phyloP scores from a whole-genome alignment of 2,888 invertebrate species.

The Hydropsyche betteni region DNA sequence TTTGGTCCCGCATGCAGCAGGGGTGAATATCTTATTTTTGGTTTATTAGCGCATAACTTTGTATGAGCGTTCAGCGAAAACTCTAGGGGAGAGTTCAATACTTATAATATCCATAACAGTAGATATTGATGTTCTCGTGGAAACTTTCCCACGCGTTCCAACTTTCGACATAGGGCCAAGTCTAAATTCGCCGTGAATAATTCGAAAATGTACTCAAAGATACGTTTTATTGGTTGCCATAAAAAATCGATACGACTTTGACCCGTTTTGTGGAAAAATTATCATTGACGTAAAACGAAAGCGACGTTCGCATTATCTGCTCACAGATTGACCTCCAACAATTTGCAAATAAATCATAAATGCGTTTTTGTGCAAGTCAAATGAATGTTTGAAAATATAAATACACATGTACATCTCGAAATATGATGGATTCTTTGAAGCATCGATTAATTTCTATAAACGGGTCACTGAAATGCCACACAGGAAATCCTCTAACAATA shows the following conservation, averaged over 20 bases:
- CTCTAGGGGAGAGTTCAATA: neutral
- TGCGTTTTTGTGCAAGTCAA: too few species aligned
- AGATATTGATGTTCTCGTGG: constrained; percentile 2
- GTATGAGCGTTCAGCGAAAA: constrained; percentile 10
- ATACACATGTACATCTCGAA: too few species aligned
- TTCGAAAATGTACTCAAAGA: constrained; percentile 5
- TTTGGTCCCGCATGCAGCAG: neutral
- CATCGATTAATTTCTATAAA: constrained; percentile 7
- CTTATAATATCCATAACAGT: neutral
- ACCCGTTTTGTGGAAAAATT: neutral
- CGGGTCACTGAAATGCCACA: constrained; percentile 21
- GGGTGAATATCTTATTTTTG: constrained; percentile 33
- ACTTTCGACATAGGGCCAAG: constrained; percentile 4
- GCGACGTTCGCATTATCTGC: neutral
- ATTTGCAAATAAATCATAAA: neutral
- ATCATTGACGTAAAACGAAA: neutral
- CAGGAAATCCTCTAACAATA: constrained; percentile 29
- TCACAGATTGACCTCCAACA: neutral
- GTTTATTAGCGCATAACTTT: constrained; percentile 31
- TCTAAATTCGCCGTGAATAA: constrained; percentile 14
- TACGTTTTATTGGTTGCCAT: neutral
- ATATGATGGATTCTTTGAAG: neutral
- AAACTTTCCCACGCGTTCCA: neutral
- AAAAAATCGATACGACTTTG: neutral
- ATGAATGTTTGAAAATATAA: too few species aligned